Conservation (phyloP, 1,140 invertebrate genomes). For the Araneus ventricosus region DNA sequence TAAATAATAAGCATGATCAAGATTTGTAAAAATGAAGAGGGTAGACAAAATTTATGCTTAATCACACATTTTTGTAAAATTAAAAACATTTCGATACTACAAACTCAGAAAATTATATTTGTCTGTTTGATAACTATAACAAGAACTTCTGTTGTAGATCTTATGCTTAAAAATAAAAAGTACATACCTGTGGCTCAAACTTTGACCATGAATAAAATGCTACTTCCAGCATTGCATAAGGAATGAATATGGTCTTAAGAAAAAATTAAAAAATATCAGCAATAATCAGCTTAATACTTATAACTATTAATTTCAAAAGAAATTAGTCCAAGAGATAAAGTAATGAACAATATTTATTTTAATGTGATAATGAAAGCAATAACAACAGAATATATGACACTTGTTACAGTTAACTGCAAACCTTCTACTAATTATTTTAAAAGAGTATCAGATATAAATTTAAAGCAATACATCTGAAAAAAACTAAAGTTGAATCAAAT, state of each 20-base stretch:
- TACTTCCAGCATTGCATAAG: conserved; percentile 52
- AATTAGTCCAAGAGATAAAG: background rate
- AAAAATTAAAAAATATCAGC: background rate
- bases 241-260: conserved; percentile 61
- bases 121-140: too few species aligned
- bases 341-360: background rate
- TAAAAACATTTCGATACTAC: too few species aligned
- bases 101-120: too few species aligned
- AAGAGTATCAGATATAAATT: background rate
- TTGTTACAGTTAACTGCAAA: background rate
- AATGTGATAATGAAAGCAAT: too few species aligned
- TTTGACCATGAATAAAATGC: conserved; percentile 43
- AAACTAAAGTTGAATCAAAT: too few species aligned
- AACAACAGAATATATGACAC: background rate
- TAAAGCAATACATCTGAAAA: background rate
- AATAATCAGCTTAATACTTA: background rate
- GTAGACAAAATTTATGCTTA: too few species aligned
- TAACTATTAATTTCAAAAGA: background rate
- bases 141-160: too few species aligned
- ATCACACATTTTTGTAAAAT: too few species aligned
- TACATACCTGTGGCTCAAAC: conserved; percentile 63
- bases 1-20: too few species aligned
- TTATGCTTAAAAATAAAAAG: background rate
- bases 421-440: background rate
- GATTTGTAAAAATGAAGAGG: too few species aligned